Evolutionary conservation across 2,113 vertebrate genomes (phyloP).

Genomic region (Ivindomyrus marchei): DNA sequence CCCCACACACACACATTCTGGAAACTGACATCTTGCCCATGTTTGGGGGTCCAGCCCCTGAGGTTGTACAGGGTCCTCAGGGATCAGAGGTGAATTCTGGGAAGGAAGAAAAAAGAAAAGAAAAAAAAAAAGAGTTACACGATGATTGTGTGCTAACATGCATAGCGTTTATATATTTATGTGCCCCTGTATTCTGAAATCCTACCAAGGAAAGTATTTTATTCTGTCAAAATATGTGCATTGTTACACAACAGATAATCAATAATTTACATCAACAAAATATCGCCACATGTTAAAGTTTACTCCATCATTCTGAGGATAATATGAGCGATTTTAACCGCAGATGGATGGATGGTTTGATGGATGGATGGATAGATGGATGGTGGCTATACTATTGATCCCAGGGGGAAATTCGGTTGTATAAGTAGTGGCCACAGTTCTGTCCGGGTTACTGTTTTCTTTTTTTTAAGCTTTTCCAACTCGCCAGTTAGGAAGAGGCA

Average conservation of each 20-base stretch:
- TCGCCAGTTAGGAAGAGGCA: not conserved
- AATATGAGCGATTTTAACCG: not conserved
- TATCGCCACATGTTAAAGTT: not conserved
- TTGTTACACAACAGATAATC: not conserved
- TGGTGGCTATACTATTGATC: not conserved
- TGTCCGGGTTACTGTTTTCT: not conserved
- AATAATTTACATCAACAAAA: not conserved
- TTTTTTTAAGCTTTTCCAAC: not conserved
- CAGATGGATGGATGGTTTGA: not conserved
- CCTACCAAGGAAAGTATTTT: not conserved
- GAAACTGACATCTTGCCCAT: not conserved
- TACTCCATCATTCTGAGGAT: not conserved
- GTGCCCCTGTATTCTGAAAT: not conserved
- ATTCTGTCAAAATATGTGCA: not conserved
- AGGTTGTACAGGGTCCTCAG: not conserved
- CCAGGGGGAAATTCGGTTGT: not conserved
- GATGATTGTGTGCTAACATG: not conserved
- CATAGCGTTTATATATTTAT: not conserved
- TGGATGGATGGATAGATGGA: not conserved
- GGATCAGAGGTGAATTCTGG: conserved; percentile 1
- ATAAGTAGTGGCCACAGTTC: not conserved
- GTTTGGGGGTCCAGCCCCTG: not conserved
- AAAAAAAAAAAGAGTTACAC: not conserved
- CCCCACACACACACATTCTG: not conserved
- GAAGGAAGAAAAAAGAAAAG: not conserved